Conservation (phyloP, 1,140 invertebrate genomes). For the Caenorhabditis brenneri region DNA sequence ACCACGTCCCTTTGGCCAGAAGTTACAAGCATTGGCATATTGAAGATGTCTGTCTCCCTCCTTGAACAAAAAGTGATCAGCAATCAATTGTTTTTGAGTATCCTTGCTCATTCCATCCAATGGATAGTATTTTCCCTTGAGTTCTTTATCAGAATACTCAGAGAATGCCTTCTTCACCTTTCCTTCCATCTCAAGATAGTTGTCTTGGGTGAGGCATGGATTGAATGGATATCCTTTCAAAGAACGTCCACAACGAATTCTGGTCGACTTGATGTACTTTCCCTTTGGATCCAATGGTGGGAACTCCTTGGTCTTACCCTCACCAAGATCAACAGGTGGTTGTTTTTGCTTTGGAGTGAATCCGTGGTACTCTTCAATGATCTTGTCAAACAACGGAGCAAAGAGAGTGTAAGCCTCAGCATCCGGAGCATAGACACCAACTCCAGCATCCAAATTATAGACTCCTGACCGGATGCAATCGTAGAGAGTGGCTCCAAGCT, state of each 20-base stretch:
- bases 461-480: conserved; percentile 74
- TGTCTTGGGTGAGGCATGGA: conserved; percentile 68
- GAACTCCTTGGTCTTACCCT: conserved; percentile 79
- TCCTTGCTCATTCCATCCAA: conserved; percentile 76
- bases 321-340: conserved; percentile 78
- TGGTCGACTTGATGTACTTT: conserved; percentile 89
- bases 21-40: conserved; percentile 87
- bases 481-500: conserved; percentile 67
- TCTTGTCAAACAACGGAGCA: conserved; percentile 87
- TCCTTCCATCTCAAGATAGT: conserved; percentile 68
- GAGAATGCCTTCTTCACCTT: conserved; percentile 70
- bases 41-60: conserved; percentile 75
- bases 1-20: conserved; percentile 92
- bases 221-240: conserved; percentile 86
- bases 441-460: conserved; percentile 79
- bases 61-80: conserved; percentile 84
- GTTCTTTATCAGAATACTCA: conserved; percentile 75
- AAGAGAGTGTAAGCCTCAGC: conserved; percentile 89
- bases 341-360: conserved; percentile 75
- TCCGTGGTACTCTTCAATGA: conserved; percentile 94
- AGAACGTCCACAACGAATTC: conserved; percentile 85
- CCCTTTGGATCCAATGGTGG: conserved; percentile 88
- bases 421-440: conserved; percentile 93
- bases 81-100: conserved; percentile 67
- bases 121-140: conserved; percentile 88